Percentiles rank a stretch among this genome's conserved stretches.
These are phyloP conservation scores for Heteropelma amictum DNA, from an alignment of 2,888 invertebrate species.

Conservation along the genomic window DNA sequence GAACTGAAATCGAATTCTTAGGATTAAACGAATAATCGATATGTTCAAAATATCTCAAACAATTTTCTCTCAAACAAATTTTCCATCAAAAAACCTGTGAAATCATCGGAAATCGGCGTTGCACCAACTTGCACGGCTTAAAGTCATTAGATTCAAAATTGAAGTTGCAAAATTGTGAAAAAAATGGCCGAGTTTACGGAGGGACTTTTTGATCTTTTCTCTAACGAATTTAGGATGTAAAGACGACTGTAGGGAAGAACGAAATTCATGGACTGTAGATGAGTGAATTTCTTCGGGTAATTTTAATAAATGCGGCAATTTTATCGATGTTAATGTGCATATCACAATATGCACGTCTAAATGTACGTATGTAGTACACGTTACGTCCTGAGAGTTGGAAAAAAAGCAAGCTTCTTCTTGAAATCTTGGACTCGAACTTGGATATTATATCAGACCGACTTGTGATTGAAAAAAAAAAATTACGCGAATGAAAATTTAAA, in stretches of 20 bases:
- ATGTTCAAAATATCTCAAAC: too few relatives aligned
- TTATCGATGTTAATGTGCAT: slow-evolving; percentile 11
- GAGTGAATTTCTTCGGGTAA: too few relatives aligned
- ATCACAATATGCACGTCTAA: background rate
- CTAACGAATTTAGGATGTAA: background rate
- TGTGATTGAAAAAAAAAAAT: background rate
- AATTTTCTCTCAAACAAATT: background rate
- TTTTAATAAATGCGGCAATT: slow-evolving; percentile 5
- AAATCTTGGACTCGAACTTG: slow-evolving; percentile 36
- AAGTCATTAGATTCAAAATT: background rate
- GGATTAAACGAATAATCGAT: too few relatives aligned
- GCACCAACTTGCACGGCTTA: too few relatives aligned
- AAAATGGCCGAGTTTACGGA: background rate
- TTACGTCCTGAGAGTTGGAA: slow-evolving; percentile 37
- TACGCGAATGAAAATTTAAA: background rate
- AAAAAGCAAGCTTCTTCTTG: background rate
- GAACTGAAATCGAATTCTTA: too few relatives aligned
- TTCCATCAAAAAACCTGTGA: background rate
- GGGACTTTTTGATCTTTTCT: background rate
- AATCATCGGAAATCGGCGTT: too few relatives aligned
- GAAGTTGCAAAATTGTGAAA: background rate
- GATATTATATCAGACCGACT: slow-evolving; percentile 29
- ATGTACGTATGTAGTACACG: background rate
- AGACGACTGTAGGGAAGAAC: slow-evolving; percentile 23
- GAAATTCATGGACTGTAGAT: too few relatives aligned